A percentile compares a stretch with the other conserved stretches of the same genome.
Evolutionary conservation across 2,797 vertebrate species (phyloP).

Genomic region (Cyclura pinguis): DNA sequence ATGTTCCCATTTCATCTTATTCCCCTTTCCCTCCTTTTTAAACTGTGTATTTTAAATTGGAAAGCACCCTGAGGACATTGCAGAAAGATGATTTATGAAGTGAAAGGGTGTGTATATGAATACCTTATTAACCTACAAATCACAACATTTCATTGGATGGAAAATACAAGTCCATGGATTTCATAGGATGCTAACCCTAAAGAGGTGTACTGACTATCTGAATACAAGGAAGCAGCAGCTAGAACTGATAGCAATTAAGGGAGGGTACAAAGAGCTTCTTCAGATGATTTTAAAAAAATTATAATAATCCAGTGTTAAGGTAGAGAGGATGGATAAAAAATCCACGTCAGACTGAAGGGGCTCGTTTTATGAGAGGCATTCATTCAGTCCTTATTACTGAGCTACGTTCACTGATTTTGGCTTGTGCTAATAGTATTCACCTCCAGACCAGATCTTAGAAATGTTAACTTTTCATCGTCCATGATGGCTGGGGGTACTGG

Average conservation of each 20-base stretch:
- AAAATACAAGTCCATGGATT: too few species aligned
- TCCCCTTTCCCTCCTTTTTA: neutral
- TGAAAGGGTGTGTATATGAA: neutral
- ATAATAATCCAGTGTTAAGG: neutral
- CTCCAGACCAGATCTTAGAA: too few species aligned
- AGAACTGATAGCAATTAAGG: neutral
- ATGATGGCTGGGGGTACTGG: too few species aligned
- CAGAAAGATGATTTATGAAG: neutral
- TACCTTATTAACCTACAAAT: too few species aligned
- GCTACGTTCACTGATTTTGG: neutral
- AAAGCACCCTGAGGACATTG: neutral
- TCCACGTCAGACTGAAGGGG: neutral
- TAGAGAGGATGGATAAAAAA: neutral
- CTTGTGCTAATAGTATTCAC: neutral
- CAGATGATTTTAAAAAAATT: neutral
- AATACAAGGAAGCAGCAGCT: neutral
- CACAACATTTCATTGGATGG: too few species aligned
- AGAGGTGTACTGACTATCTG: neutral
- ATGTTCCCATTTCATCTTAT: neutral
- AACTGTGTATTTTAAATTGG: neutral
- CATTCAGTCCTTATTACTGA: neutral
- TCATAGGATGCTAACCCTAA: neutral
- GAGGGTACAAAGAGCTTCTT: neutral
- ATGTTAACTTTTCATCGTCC: too few species aligned
- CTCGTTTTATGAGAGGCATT: too few species aligned